phyloP scores from a whole-genome alignment of 2,797 vertebrate species.

The Streptopelia turtur region DNA sequence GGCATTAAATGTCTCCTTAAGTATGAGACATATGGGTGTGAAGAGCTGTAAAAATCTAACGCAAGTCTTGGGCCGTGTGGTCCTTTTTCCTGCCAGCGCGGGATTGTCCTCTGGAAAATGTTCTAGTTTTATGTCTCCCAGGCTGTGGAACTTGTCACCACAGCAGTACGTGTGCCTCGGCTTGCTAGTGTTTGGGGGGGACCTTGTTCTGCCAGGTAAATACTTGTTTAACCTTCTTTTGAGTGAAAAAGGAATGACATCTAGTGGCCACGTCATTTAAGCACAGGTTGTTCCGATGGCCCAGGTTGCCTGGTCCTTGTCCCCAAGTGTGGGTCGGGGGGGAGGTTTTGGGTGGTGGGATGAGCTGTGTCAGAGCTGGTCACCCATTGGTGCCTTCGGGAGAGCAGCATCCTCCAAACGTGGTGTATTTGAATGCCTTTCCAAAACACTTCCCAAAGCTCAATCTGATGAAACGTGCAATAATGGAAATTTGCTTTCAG shows the following conservation, averaged over 20 bases:
- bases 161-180: not conserved
- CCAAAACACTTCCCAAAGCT: not conserved
- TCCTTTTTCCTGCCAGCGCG: not conserved
- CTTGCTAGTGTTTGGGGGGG: not conserved
- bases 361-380: not conserved
- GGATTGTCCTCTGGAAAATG: not conserved
- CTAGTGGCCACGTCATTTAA: constrained; percentile 56
- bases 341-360: not conserved
- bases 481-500: not conserved
- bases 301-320: not conserved
- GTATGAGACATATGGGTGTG: rapidly evolving
- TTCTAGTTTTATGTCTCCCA: not conserved
- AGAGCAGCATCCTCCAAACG: not conserved
- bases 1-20: not conserved
- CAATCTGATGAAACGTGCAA: not conserved
- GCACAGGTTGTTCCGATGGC: not conserved
- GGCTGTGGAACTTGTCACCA: not conserved
- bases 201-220: not conserved
- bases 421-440: not conserved
- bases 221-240: not conserved
- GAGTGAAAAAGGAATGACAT: constrained; percentile 70
- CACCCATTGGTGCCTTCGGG: not conserved
- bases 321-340: rapidly evolving
- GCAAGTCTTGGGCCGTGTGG: not conserved
- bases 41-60: not conserved